These are phyloP conservation scores for Drosophila erecta DNA, from an alignment of 1,140 invertebrate genomes.

Conservation along the genomic window DNA sequence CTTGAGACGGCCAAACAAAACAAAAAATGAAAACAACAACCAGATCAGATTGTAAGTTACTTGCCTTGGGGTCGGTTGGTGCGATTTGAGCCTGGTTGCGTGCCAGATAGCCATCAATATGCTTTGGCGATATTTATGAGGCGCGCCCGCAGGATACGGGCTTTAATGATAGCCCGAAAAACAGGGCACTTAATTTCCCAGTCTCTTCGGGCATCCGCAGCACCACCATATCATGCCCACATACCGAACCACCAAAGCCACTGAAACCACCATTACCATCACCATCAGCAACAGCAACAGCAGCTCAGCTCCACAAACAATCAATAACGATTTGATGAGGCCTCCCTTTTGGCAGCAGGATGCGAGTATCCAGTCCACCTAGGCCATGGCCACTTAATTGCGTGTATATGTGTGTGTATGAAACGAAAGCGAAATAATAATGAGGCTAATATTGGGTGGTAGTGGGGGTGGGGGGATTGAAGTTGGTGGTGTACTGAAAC, in stretches of 20 bases:
- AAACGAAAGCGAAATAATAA: constrained; percentile 80
- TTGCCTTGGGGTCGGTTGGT: constrained; percentile 12
- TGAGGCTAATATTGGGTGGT: constrained; percentile 68
- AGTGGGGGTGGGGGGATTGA: neutral
- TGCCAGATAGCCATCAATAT: constrained; percentile 80
- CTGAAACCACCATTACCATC: constrained; percentile 19
- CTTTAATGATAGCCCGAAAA: constrained; percentile 82
- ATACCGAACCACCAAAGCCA: neutral
- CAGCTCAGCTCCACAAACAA: constrained; percentile 40
- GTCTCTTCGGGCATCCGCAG: neutral
- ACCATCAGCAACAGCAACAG: constrained; percentile 21
- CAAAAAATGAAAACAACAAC: neutral
- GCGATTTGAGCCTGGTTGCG: constrained; percentile 49
- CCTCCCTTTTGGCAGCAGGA: constrained; percentile 46
- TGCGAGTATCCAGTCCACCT: constrained; percentile 66
- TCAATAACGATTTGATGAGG: constrained; percentile 81
- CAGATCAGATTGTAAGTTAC: constrained; percentile 11
- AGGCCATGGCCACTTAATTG: constrained; percentile 72
- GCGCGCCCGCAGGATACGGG: constrained; percentile 77
- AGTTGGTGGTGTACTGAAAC: constrained; percentile 13
- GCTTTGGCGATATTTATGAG: constrained; percentile 81
- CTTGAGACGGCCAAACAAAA: constrained; percentile 37
- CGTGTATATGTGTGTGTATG: constrained; percentile 37
- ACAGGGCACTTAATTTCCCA: constrained; percentile 73
- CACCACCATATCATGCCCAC: constrained; percentile 13